Evolutionary conservation across 2,888 invertebrate species (phyloP), one percentile per base, ranked within the genome.

Genomic region (Luperina nickerlii): DNA sequence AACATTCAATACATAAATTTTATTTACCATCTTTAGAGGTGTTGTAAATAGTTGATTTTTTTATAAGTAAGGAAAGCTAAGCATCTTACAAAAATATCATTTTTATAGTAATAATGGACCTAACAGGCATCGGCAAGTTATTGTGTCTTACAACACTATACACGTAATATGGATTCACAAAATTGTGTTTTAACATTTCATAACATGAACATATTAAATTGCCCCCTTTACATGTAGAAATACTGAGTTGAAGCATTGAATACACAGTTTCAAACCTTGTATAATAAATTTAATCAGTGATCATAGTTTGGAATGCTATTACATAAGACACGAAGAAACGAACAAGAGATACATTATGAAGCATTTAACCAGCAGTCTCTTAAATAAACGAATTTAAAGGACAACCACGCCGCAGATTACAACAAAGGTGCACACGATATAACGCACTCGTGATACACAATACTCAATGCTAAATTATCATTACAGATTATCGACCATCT

Each of bases 11-110:
- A 96, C 94, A 96, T 96, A 95, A 94, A 94, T 91, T 96, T 96
- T 96, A 96, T 96, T 96, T 93, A 95, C 94, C 95, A 92, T 93
- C 92, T 93, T 94, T 90, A 92, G 91, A 94, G 91, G 93, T 92
- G 93, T 93, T 96, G 96, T 96, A 97, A 96, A 96, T 96, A 97
- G 95, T 95, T 94, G 91, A 95, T 95, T 95, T 94, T 94, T 94
- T 94, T 92, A 94, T 94, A 95, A 94, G 93, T 95, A 94, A 94
- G 94, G 95, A 95, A 96, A 96, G 97, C 97, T 96, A 96, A 96
- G 97, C 97, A 94, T 96, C 94, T 96, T 96, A 97, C 93, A 96
- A 97, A 96, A 97, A 97, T 97, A 97, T 95, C 89, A 90, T 94
- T 94, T 88, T 94, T 92, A 93, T 92, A 93, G 92, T 92, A 93